Percentiles rank a stretch among this genome's conserved stretches.
These are phyloP conservation scores for Eriocheir sinensis DNA, from an alignment of 1,140 invertebrate species.

Conservation along the genomic window DNA sequence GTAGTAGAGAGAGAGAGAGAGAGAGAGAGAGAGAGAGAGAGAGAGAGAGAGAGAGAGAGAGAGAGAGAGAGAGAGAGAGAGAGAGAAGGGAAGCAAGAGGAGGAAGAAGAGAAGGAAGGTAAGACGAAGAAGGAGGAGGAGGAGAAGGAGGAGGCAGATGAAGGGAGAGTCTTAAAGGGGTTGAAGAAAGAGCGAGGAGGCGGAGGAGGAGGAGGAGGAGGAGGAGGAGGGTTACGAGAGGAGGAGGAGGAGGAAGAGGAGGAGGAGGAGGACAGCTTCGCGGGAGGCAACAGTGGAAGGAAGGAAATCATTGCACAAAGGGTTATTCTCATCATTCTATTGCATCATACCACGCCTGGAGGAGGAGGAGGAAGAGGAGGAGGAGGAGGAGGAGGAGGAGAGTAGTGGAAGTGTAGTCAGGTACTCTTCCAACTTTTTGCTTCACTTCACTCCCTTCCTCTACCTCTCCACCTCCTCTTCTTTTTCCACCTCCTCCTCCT, in stretches of 20 bases:
- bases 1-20: no score
- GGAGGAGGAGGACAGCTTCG: not conserved
- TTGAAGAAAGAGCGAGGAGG: not conserved
- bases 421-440: not conserved
- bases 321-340: no score
- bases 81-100: not conserved
- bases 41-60: not conserved
- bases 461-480: no score
- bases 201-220: not conserved
- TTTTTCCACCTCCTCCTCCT: no score
- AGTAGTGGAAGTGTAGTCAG: not conserved
- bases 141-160: not conserved
- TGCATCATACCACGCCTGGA: no score
- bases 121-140: no score
- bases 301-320: no score
- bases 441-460: not conserved
- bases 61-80: not conserved
- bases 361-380: no score
- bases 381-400: no score
- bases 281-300: not conserved
- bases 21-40: no score
- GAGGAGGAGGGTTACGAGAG: not conserved
- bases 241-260: not conserved
- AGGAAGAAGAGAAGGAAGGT: not conserved
- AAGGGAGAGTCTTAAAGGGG: not conserved